Conservation (phyloP, 2,888 invertebrate species). For the Abrostola triplasia region DNA sequence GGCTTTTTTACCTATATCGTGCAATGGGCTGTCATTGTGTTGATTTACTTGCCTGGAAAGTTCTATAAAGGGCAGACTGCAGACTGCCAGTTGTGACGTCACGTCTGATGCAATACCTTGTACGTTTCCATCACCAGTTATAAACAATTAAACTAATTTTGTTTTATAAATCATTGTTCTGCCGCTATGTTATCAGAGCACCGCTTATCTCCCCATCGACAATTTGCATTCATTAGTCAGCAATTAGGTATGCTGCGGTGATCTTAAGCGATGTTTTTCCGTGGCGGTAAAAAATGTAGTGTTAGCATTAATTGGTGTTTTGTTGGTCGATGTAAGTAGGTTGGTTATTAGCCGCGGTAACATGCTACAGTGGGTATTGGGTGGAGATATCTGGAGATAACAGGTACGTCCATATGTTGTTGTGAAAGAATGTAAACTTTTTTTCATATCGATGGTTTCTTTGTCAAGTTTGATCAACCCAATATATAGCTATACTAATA, state of each 20-base stretch:
- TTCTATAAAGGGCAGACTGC: constrained; percentile 16
- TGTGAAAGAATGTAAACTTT: no score
- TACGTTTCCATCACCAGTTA: constrained; percentile 30
- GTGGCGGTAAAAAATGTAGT: constrained; percentile 37
- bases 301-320: constrained; percentile 37
- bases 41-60: neutral
- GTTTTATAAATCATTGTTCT: constrained; percentile 40
- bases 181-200: constrained; percentile 39
- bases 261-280: constrained; percentile 40
- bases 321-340: constrained; percentile 16
- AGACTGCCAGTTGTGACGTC: constrained; percentile 17
- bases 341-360: constrained; percentile 21
- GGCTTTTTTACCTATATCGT: constrained; percentile 1
- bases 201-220: constrained; percentile 43
- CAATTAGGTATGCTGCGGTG: constrained; percentile 36
- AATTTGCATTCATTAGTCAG: constrained; percentile 54
- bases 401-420: neutral
- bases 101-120: constrained; percentile 45
- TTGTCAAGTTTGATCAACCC: no score
- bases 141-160: constrained; percentile 38
- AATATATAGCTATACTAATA: no score
- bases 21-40: neutral
- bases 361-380: constrained; percentile 10
- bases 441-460: no score
- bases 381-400: constrained; percentile 3